Conservation (phyloP, 1,140 invertebrate genomes). For the Dermatophagoides farinae region DNA sequence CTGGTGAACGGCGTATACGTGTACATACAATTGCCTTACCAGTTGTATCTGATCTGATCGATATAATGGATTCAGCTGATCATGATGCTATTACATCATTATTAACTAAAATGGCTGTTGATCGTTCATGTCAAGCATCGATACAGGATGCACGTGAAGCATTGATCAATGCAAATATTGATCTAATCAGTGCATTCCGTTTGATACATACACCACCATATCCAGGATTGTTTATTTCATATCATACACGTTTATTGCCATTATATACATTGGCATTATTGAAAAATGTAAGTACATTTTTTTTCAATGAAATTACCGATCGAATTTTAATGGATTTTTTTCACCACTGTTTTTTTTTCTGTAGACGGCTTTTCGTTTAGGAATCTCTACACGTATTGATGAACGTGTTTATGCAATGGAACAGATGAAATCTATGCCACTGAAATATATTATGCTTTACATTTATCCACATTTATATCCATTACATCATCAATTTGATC, state of each 20-base stretch:
- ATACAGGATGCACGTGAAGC: constrained; percentile 84
- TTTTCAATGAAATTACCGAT: constrained; percentile 3
- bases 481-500: constrained; percentile 37
- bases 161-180: constrained; percentile 79
- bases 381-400: constrained; percentile 66
- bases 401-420: constrained; percentile 83
- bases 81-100: constrained; percentile 80
- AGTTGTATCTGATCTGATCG: constrained; percentile 54
- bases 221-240: constrained; percentile 43
- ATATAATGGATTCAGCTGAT: constrained; percentile 78
- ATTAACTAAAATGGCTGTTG: constrained; percentile 89
- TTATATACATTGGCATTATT: constrained; percentile 72
- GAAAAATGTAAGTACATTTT: constrained; percentile 56
- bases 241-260: constrained; percentile 55
- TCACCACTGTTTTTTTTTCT: constrained; percentile 16
- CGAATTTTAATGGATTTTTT: too few species aligned
- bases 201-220: constrained; percentile 9
- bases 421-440: constrained; percentile 69
- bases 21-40: constrained; percentile 92
- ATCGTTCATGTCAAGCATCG: constrained; percentile 61
- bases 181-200: constrained; percentile 64
- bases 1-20: constrained; percentile 86
- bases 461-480: constrained; percentile 88
- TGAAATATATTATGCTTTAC: constrained; percentile 52
- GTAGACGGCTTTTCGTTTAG: constrained; percentile 63